Evolutionary conservation across 2,797 vertebrate genomes (phyloP), one percentile per base, ranked within the genome.

Genomic region (Sebastes dallii): DNA sequence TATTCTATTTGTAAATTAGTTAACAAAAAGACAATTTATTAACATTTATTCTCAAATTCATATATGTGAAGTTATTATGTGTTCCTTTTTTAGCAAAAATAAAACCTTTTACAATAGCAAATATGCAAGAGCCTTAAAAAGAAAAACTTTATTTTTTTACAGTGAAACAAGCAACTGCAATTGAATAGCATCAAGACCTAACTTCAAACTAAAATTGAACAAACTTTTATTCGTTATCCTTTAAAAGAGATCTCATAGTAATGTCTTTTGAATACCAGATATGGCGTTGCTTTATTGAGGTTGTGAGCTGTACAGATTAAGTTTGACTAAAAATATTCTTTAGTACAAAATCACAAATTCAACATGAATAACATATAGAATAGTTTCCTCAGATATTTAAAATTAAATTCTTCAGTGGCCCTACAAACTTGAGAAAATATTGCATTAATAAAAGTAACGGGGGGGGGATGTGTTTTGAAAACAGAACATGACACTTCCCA

Each of bases 321-420:
- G 50, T 66, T 88, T 66, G 70, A 77, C 85, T 81, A 90, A 92
- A 93, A 92, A 91, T 91, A 91, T 82, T 88, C 54, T 89, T 81
- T 74, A 81, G 75, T 92, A 91, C 78, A 93, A 92, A 93, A 88
- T 76, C 64, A 85, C 66, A 80, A 69, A 72, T 67, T 80, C 32
- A 80, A 79, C 50, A 73, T 39, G 54, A 86, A 75, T 73, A 46
- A 73, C 75, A 69, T 22, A 64, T 27, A 52, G 46, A 52, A 52
- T 59, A 34, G 12, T 77, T 87, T 85, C 36, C 29, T 73, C 18
- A 27, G 24, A 77, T 72, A 72, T 86, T 82, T 85, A n/a, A 85
- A 85, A 78, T 82, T 8, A 20, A 61, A 55, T 75, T 75, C 22
- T 22, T 61, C 25, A 70, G 54, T 34, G 82, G 9, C 64, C 18